Conservation (phyloP, 2,888 invertebrate genomes). For the Cataglyphis rosenhaueri region DNA sequence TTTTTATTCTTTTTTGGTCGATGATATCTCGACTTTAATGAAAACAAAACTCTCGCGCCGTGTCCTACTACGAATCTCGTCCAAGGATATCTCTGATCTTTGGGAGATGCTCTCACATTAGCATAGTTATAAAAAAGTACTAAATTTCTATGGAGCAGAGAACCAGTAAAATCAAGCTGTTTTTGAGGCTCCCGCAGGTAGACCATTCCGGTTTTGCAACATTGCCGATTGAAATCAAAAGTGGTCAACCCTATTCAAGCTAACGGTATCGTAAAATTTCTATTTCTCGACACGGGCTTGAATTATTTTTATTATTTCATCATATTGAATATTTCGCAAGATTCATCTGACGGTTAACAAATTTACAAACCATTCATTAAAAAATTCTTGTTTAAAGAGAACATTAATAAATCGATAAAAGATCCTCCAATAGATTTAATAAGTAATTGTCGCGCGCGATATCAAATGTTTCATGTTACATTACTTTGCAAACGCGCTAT, state of each 20-base stretch:
- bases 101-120: conserved; percentile 39
- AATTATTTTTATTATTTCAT: not conserved
- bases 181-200: not conserved
- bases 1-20: not conserved
- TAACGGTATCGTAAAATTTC: not conserved
- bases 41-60: conserved; percentile 2
- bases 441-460: not conserved
- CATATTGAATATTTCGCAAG: not conserved
- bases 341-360: not conserved
- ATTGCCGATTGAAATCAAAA: conserved; percentile 12
- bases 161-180: not conserved
- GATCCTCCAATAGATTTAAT: not conserved
- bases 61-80: conserved; percentile 42
- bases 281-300: not conserved
- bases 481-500: not conserved
- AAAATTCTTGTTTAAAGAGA: not conserved
- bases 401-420: not conserved
- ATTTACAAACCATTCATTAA: not conserved
- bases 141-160: conserved; percentile 42
- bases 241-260: not conserved
- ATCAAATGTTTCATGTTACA: not conserved
- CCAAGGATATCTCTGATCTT: conserved; percentile 36
- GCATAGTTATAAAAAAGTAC: conserved; percentile 28
- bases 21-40: conserved; percentile 37
- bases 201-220: not conserved